A percentile compares a stretch with the other conserved stretches of the same genome.
phyloP scores from a whole-genome alignment of 1,140 invertebrate species.

The Euwallacea similis region DNA sequence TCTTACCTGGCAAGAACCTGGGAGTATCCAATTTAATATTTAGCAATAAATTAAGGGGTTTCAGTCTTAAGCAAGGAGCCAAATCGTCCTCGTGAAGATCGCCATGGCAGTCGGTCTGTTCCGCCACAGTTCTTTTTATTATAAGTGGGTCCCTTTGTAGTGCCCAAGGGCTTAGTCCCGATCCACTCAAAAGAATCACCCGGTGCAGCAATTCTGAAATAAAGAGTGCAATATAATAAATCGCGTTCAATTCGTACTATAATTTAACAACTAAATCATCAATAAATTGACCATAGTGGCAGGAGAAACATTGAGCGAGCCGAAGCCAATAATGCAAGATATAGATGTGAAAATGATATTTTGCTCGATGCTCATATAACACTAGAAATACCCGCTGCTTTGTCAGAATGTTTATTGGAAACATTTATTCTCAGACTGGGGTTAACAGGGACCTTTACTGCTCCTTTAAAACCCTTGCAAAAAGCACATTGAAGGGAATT shows the following conservation, averaged over 20 bases:
- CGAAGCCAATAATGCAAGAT: conserved; percentile 56
- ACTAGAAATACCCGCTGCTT: conserved; percentile 8
- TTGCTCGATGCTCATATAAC: background rate
- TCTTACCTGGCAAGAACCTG: conserved; percentile 67
- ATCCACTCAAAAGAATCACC: conserved; percentile 90
- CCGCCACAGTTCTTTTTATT: conserved; percentile 77
- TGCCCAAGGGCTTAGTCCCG: conserved; percentile 93
- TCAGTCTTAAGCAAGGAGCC: conserved; percentile 78
- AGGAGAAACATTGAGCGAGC: conserved; percentile 44
- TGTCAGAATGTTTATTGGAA: conserved; percentile 11
- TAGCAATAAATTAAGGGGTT: conserved; percentile 71
- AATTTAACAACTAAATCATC: background rate
- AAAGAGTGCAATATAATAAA: conserved; percentile 23
- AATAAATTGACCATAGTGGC: background rate
- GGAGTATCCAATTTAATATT: conserved; percentile 72
- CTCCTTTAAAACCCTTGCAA: conserved; percentile 4
- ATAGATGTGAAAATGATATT: conserved; percentile 1
- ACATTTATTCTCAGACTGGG: conserved; percentile 1
- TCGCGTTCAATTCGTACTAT: background rate
- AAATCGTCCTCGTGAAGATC: conserved; percentile 77
- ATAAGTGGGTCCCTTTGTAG: conserved; percentile 83
- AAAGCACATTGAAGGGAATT: conserved; percentile 13
- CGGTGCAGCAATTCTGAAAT: conserved; percentile 84
- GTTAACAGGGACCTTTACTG: background rate
- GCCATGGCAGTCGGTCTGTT: conserved; percentile 76